These are phyloP conservation scores for Gallinago solitaria DNA, from an alignment of 2,797 vertebrate genomes.

Conservation along the genomic window DNA sequence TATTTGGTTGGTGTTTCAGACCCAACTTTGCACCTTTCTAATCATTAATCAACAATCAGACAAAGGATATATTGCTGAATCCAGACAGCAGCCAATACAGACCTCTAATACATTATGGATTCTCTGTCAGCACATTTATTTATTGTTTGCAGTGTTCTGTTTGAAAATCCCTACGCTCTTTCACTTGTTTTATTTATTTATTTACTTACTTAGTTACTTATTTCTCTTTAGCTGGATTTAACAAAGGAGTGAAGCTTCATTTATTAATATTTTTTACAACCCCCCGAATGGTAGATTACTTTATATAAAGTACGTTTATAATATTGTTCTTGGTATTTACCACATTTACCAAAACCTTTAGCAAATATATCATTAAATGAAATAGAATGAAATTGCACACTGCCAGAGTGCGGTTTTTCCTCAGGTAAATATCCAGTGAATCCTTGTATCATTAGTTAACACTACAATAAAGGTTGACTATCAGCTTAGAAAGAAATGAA, in stretches of 20 bases:
- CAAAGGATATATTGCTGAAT: constrained; percentile 25
- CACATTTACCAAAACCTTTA: background rate
- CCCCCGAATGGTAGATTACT: background rate
- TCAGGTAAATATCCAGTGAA: background rate
- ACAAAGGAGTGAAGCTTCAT: background rate
- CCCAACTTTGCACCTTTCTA: background rate
- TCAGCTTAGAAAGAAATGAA: background rate
- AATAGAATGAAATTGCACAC: background rate
- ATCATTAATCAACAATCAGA: constrained; percentile 50
- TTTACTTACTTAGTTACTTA: background rate
- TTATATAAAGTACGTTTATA: background rate
- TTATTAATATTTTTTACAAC: background rate
- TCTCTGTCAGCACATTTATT: constrained; percentile 18
- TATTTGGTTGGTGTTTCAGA: background rate
- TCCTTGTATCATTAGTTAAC: background rate
- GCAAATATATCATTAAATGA: background rate
- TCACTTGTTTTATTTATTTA: background rate
- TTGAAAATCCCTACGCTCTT: constrained; percentile 28
- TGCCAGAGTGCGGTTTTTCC: background rate
- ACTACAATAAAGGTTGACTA: background rate
- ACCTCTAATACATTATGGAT: constrained; percentile 43
- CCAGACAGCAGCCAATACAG: constrained; percentile 39
- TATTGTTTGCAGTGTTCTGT: constrained; percentile 24
- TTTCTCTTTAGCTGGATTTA: constrained; percentile 1
- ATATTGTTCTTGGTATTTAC: background rate